These are phyloP conservation scores for Chelonus formosanus DNA, from an alignment of 2,888 invertebrate genomes.

Conservation along the genomic window DNA sequence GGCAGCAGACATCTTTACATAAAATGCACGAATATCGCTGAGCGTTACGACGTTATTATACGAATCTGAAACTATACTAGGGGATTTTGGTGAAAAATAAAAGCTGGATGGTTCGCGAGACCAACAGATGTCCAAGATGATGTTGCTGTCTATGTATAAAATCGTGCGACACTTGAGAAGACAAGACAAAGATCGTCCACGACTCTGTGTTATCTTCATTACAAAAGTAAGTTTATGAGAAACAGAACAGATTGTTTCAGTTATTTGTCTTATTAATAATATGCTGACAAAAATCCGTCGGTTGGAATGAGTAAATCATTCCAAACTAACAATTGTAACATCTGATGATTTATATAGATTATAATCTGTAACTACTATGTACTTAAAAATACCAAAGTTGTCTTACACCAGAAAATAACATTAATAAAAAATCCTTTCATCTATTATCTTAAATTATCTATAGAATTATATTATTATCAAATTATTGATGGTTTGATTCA, in stretches of 20 bases:
- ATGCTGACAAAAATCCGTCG: constrained; percentile 9
- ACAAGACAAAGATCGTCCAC: constrained; percentile 13
- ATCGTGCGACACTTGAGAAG: constrained; percentile 9
- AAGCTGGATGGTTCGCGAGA: constrained; percentile 38
- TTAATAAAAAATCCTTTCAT: no score
- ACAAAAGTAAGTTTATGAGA: constrained; percentile 43
- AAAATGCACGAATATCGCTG: constrained; percentile 61
- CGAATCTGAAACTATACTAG: constrained; percentile 54
- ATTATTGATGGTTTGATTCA: no score
- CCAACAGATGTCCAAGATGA: constrained; percentile 59
- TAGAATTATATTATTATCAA: no score
- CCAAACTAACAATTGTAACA: constrained; percentile 40
- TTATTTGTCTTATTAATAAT: constrained; percentile 35
- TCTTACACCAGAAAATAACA: no score
- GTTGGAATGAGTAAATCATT: constrained; percentile 41
- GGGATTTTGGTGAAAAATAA: constrained; percentile 45
- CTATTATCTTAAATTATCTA: no score
- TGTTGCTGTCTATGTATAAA: constrained; percentile 35
- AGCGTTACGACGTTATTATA: constrained; percentile 59
- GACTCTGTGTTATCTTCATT: constrained; percentile 32
- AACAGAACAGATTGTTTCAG: constrained; percentile 37
- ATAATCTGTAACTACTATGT: no score
- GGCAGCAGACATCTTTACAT: constrained; percentile 47
- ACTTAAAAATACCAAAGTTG: no score
- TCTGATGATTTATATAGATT: constrained; percentile 37